Base-by-base conservation (phyloP, 2,888 invertebrate genomes). In the Empis stercorea region DNA sequence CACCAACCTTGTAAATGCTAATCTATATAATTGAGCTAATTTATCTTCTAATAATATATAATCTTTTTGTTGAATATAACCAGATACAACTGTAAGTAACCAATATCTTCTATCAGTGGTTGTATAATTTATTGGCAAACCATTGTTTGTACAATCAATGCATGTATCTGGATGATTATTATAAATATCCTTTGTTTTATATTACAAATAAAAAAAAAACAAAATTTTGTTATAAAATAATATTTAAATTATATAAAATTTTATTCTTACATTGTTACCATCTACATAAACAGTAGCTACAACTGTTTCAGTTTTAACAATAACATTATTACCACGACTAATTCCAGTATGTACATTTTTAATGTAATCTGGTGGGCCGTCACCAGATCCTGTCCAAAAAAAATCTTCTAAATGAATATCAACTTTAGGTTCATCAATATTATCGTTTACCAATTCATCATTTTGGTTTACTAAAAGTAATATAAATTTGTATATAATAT, bases 341-440 rank as follows among this genome's bases (percentile, higher is more conserved):
- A 77, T 55, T 73, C 73, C 59, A 69, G 76, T 65, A 49, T 66
- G 67, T 11, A 68, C 65, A 47, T 65, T 64, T 53, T 63, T 65
- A 9, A 66, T 53, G 48, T 61, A 68, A 1, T 75, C 74, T 10
- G 79, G 75, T 0, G 82, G 80, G 0, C 85, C 87, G 61, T 88
- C 88, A 1, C 88, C 88, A 0, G 85, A 84, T 0, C 88, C 88
- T 0, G 87, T 87, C 89, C 89, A 89, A 65, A 91, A 84, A 68
- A 89, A 91, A 64, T 89, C 88, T 59, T 88, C 87, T 48, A 89
- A 59, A 30, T 65, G 65, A 3, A 70, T 60, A 49, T 70, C 66
- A 46, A 68, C 63, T 43, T 65, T 50, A 4, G 52, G 41, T 27
- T 30, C 40, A 1, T 11, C 9, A n/a, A n/a, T n/a, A n/a, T n/a